Evolutionary conservation across 2,888 invertebrate genomes (phyloP), one percentile per base, ranked within the genome.

Genomic region (Lasius fuliginosus): DNA sequence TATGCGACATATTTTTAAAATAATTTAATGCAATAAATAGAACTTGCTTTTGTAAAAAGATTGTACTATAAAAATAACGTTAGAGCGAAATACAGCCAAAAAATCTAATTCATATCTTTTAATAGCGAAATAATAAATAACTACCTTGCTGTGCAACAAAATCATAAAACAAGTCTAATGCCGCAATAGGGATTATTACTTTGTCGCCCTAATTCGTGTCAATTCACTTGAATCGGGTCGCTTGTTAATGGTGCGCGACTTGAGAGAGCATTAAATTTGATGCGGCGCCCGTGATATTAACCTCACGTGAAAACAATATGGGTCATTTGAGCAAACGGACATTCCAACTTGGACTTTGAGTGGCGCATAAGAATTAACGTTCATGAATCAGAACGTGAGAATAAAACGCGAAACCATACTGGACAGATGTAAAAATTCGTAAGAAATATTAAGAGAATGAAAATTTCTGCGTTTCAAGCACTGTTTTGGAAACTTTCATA

Each of bases 151-250:
- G 12, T 5, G 30, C 15, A 68, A 77, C 11, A 68, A 68, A 71
- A 81, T 71, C 46, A 71, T 81, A 12, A 81, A 60, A 81, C 60
- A 68, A 67, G 71, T 81, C 71, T 30, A 64, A 30, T 58, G 27
- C 23, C 58, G 64, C 40, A 56, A 74, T 33, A 53, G 36, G 69
- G 58, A 86, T 86, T 74, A 79, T 87, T 67, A 64, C 77, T 85
- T 86, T 82, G 87, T 85, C 76, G 85, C 79, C 76, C 87, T 87
- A 92, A 92, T 92, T 92, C 89, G 89, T 91, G 91, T 89, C 92
- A 91, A 92, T 91, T 92, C 88, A 58, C 90, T 83, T 88, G 90
- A 77, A 92, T 85, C 90, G 86, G 91, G 90, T 89, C 87, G 89
- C 74, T 77, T 75, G 89, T 87, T 89, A 88, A 88, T 82, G 69